Conservation (phyloP, 2,113 vertebrate genomes). For the Recurvirostra avosetta region DNA sequence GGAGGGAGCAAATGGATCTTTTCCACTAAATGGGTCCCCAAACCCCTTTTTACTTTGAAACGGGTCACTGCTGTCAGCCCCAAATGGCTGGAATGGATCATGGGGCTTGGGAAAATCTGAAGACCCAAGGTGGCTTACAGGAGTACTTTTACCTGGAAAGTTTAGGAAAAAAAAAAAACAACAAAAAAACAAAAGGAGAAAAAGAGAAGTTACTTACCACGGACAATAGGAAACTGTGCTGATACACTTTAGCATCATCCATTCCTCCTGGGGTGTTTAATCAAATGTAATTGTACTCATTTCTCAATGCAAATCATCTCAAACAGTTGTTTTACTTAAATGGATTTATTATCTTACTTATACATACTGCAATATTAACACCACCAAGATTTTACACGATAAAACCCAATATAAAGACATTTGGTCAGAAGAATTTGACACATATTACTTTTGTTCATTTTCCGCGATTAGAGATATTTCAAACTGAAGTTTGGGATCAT, state of each 20-base stretch:
- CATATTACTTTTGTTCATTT: background rate
- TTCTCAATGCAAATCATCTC: background rate
- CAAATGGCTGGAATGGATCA: conserved; percentile 95
- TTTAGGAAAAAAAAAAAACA: conserved; percentile 46
- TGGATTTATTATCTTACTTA: background rate
- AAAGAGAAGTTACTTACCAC: conserved; percentile 72
- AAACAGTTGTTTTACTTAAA: background rate
- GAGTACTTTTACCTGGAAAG: conserved; percentile 91
- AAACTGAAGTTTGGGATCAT: background rate
- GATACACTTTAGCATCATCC: background rate
- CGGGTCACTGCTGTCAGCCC: conserved; percentile 83
- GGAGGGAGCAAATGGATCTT: conserved; percentile 92
- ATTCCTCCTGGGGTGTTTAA: background rate
- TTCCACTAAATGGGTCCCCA: conserved; percentile 96
- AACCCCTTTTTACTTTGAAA: conserved; percentile 93
- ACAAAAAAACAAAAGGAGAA: conserved; percentile 3
- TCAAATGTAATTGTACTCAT: background rate
- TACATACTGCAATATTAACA: background rate
- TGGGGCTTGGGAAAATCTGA: conserved; percentile 83
- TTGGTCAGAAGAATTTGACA: background rate
- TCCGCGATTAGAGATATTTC: background rate
- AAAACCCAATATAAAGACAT: background rate
- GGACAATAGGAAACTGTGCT: conserved; percentile 14
- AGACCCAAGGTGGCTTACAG: conserved; percentile 84
- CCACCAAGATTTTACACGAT: background rate